These are phyloP conservation scores for Halcyon smyrnensis DNA, from an alignment of 2,797 vertebrate species.

Conservation along the genomic window DNA sequence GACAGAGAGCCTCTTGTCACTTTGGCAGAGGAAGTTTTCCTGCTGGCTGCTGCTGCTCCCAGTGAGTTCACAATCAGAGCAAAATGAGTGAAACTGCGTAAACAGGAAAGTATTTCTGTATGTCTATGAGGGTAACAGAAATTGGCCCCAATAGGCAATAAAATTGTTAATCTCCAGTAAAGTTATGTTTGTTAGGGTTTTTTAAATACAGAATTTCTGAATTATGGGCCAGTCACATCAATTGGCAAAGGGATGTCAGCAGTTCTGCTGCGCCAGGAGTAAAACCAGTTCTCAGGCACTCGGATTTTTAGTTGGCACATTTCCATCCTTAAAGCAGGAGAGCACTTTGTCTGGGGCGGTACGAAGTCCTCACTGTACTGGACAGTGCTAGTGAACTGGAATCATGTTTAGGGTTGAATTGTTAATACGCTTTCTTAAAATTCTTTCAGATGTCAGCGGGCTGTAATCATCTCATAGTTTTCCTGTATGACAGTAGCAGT, in stretches of 20 bases:
- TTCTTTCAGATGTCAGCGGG: not conserved
- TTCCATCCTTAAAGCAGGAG: not conserved
- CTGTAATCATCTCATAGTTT: not conserved
- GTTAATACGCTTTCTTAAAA: not conserved
- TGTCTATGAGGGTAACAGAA: not conserved
- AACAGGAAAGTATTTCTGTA: not conserved
- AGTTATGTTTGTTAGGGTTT: accelerated
- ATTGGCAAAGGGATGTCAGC: not conserved
- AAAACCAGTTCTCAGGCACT: not conserved
- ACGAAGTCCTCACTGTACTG: not conserved
- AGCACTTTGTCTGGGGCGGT: not conserved
- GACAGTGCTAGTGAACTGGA: not conserved
- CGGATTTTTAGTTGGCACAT: not conserved
- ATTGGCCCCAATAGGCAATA: not conserved
- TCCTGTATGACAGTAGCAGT: not conserved
- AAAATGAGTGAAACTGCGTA: not conserved
- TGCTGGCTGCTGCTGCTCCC: not conserved
- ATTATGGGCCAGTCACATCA: not conserved
- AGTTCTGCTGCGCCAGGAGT: not conserved
- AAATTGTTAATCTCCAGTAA: not conserved
- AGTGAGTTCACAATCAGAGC: not conserved
- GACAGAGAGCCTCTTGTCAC: not conserved
- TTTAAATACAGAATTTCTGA: not conserved
- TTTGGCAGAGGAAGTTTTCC: not conserved
- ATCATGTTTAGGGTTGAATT: not conserved